phyloP scores from a whole-genome alignment of 2,113 vertebrate genomes.

The Thymallus thymallus region DNA sequence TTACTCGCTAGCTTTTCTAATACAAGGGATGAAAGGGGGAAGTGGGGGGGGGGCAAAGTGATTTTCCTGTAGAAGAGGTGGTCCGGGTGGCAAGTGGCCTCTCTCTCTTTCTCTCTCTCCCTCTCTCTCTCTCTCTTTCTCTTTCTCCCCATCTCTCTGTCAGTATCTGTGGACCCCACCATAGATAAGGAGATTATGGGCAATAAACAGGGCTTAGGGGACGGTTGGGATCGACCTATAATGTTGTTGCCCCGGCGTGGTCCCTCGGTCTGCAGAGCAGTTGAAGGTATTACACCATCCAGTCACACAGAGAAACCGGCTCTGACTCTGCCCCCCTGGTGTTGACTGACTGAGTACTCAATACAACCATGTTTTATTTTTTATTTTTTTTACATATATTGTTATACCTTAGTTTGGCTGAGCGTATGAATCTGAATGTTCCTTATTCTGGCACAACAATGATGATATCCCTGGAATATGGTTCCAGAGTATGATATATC shows the following conservation, averaged over 20 bases:
- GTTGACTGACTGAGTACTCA: background rate
- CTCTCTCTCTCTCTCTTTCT: conserved; percentile 16
- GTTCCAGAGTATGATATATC: too few relatives aligned
- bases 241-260: background rate
- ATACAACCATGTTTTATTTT: too few relatives aligned
- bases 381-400: too few relatives aligned
- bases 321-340: background rate
- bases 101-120: conserved; percentile 6
- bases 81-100: background rate
- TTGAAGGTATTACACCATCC: conserved; percentile 5
- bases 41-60: background rate
- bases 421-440: too few relatives aligned
- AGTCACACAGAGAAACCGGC: background rate
- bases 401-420: too few relatives aligned
- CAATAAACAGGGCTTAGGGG: conserved; percentile 29
- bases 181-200: conserved; percentile 39
- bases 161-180: conserved; percentile 8
- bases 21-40: too few relatives aligned
- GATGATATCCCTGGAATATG: too few relatives aligned
- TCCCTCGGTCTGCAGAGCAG: conserved; percentile 17
- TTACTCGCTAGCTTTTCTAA: too few relatives aligned
- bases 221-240: conserved; percentile 16
- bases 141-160: conserved; percentile 13
- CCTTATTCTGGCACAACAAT: too few relatives aligned
- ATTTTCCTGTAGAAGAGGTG: background rate